Conservation (phyloP, 2,797 vertebrate genomes). For the Enteromius argenteus region DNA sequence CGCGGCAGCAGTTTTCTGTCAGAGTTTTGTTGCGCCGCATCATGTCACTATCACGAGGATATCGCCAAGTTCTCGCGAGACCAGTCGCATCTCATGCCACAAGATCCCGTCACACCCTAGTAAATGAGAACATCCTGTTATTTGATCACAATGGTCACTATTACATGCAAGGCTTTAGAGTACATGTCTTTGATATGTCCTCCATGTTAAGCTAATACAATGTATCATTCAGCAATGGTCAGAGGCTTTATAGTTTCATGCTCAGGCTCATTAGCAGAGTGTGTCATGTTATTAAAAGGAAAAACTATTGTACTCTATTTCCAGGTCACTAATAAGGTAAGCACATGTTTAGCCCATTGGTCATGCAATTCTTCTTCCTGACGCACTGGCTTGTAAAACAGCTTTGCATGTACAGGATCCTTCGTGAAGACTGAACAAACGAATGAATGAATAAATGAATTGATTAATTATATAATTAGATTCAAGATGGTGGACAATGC, state of each 20-base stretch:
- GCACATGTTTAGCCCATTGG: background rate
- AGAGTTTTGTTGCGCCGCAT: too few species aligned
- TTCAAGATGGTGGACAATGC: background rate
- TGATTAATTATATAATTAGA: background rate
- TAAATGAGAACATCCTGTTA: background rate
- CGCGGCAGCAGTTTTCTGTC: too few species aligned
- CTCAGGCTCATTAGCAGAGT: background rate
- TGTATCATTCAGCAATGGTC: background rate
- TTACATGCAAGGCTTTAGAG: background rate
- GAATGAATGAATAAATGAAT: background rate
- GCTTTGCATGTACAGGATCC: background rate
- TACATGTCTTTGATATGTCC: slow-evolving; percentile 13
- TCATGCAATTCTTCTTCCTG: background rate
- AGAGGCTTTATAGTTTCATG: background rate
- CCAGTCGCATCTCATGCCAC: too few species aligned
- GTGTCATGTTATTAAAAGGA: background rate
- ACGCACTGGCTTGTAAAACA: background rate
- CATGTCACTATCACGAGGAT: too few species aligned
- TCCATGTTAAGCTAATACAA: background rate
- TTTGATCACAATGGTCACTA: slow-evolving; percentile 1
- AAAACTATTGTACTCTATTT: background rate
- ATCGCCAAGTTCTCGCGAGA: too few species aligned
- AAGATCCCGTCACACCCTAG: too few species aligned
- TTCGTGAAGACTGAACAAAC: background rate
- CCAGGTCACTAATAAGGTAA: background rate